phyloP scores from a whole-genome alignment of 1,140 invertebrate species.

The Macrobrachium rosenbergii region DNA sequence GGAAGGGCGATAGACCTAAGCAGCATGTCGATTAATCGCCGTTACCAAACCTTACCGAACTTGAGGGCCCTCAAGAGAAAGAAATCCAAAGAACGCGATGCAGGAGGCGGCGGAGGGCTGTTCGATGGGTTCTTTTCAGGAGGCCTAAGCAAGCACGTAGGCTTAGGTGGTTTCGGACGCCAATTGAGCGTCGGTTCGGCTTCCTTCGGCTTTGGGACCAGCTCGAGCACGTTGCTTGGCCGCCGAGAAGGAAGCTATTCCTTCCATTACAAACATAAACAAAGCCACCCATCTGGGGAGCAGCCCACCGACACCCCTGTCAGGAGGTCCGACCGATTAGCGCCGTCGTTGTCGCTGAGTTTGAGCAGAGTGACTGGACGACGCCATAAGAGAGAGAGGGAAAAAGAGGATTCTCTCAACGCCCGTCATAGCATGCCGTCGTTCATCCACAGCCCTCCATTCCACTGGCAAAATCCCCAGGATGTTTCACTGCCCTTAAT shows the following conservation, averaged over 20 bases:
- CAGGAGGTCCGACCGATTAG: background rate
- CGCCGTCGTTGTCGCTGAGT: too few relatives aligned
- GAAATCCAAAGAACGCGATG: conserved; percentile 34
- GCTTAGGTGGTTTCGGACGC: background rate
- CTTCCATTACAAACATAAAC: conserved; percentile 30
- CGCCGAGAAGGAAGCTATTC: conserved; percentile 49
- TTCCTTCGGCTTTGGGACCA: conserved; percentile 38
- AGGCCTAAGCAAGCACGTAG: conserved; percentile 33
- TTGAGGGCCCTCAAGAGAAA: conserved; percentile 42
- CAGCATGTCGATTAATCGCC: conserved; percentile 42
- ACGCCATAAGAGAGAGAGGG: too few relatives aligned
- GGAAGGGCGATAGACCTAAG: background rate
- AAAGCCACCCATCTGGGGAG: conserved; percentile 31
- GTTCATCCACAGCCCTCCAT: too few relatives aligned
- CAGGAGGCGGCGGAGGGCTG: conserved; percentile 40
- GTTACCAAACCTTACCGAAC: conserved; percentile 55
- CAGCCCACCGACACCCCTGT: background rate
- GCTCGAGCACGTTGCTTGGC: conserved; percentile 25
- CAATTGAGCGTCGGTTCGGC: conserved; percentile 23
- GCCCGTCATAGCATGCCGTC: too few relatives aligned
- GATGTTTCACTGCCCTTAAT: too few relatives aligned
- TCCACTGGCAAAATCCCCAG: too few relatives aligned
- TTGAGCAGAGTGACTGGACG: too few relatives aligned
- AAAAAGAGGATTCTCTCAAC: too few relatives aligned
- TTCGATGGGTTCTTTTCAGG: conserved; percentile 42